A percentile compares a stretch with the other conserved stretches of the same genome.
These are phyloP conservation scores for Cremastinae sp. DNA, from an alignment of 2,888 invertebrate species.

Conservation along the genomic window DNA sequence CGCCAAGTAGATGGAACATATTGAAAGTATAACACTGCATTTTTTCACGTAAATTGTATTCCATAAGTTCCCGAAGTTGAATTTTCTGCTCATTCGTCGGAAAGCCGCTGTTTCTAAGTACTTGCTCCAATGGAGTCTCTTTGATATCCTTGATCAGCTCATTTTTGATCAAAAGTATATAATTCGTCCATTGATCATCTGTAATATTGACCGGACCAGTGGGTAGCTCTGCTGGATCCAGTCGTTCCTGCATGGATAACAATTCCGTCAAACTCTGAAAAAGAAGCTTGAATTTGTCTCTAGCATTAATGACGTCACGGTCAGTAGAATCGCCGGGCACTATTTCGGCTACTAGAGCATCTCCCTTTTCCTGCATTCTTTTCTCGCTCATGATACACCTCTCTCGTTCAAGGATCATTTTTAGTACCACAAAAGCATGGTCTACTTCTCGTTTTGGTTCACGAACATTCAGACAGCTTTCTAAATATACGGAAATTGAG, in stretches of 20 bases:
- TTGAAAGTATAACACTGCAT: too few relatives aligned
- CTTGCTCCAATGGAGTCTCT: slow-evolving; percentile 2
- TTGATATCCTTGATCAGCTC: background rate
- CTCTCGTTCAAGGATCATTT: background rate
- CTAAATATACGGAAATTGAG: background rate
- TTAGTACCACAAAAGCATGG: background rate
- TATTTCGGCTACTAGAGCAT: slow-evolving; percentile 17
- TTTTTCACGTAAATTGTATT: background rate
- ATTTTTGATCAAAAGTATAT: slow-evolving; percentile 3
- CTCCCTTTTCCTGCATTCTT: background rate
- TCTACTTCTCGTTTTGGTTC: background rate
- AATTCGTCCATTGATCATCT: slow-evolving; percentile 8
- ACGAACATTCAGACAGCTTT: background rate
- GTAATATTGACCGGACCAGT: background rate
- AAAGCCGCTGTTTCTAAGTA: background rate
- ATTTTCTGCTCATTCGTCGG: slow-evolving; percentile 17
- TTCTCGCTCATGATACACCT: background rate
- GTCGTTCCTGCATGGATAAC: background rate
- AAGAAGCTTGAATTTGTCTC: slow-evolving; percentile 1
- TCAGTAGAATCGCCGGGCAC: slow-evolving; percentile 38
- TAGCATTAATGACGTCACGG: background rate
- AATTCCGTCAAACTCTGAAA: background rate
- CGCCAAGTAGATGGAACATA: too few relatives aligned
- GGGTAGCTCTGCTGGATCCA: background rate
- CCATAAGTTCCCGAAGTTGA: slow-evolving; percentile 4